Evolutionary conservation across 2,113 vertebrate genomes (phyloP), one percentile per base, ranked within the genome.

Genomic region (Callopanchax toddi): DNA sequence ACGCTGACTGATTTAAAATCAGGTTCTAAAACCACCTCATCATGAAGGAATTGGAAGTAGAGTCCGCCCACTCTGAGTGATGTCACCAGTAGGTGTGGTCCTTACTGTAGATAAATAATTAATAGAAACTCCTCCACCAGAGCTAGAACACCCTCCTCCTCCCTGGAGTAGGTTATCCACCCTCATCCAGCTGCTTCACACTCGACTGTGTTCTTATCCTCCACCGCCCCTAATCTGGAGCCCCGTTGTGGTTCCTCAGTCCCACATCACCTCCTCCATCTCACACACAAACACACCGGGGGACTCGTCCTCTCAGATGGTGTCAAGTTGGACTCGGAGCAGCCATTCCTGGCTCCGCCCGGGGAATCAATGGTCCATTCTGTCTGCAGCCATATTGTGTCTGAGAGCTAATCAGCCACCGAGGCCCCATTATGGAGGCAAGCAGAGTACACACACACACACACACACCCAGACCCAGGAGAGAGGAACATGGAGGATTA

Each of bases 321-420:
- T 67, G 78, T 62, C 56, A 51, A 69, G 66, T 69, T 57, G 53
- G 11, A 54, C 23, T n/a, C 76, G 22, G 48, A 61, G 74, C 67
- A 50, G 78, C 80, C 75, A 81, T 83, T 78, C 18, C 77, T 81
- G 67, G 70, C 76, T 65, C 67, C 49, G 44, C 72, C 21, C 36
- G 13, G 44, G 60, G 65, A 79, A 82, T 87, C 81, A 82, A 81
- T 84, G 77, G 64, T 32, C 83, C 78, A 71, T 86, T 87, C 74
- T 78, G 76, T 83, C 76, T 78, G 69, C 78, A 70, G 57, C 67
- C 78, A 78, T 78, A 79, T 81, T 86, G 80, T 76, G 73, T 83
- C 62, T 74, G 67, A 60, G 79, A 71, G 67, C 58, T 87, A 86
- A 89, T 89, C 85, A 76, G 74, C 71, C 80, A 74, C 51, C 50